phyloP scores from a whole-genome alignment of 2,797 vertebrate species.

The Sebastiscus albofasciatus region DNA sequence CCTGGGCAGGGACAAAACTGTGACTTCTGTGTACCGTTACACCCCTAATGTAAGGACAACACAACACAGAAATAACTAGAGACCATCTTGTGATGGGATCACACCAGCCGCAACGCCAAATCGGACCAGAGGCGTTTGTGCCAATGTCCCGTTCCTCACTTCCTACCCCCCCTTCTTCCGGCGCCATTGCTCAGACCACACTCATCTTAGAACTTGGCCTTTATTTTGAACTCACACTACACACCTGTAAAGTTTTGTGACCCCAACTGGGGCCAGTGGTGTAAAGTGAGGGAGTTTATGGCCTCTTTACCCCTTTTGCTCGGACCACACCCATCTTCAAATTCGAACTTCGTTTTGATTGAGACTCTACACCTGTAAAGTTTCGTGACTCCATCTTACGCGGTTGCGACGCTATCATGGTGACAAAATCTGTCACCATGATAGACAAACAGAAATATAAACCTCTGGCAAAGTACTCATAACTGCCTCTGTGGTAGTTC shows the following conservation, averaged over 20 bases:
- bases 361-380: too few species aligned
- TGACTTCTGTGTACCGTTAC: neutral
- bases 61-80: neutral
- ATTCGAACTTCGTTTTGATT: too few species aligned
- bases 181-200: too few species aligned
- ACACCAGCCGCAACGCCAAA: neutral
- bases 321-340: too few species aligned
- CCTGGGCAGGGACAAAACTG: neutral
- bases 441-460: neutral
- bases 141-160: too few species aligned
- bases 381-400: too few species aligned
- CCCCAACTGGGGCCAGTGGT: neutral
- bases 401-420: too few species aligned
- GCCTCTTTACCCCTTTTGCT: too few species aligned
- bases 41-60: neutral
- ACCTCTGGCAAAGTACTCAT: neutral
- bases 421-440: neutral
- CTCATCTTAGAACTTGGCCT: too few species aligned
- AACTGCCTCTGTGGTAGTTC: neutral
- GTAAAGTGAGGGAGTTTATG: neutral
- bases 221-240: too few species aligned
- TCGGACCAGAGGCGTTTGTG: too few species aligned
- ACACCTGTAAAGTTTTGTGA: too few species aligned
- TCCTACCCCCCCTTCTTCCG: accelerated
- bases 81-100: neutral